Conservation (phyloP, 2,113 vertebrate species). For the Willisornis vidua region DNA sequence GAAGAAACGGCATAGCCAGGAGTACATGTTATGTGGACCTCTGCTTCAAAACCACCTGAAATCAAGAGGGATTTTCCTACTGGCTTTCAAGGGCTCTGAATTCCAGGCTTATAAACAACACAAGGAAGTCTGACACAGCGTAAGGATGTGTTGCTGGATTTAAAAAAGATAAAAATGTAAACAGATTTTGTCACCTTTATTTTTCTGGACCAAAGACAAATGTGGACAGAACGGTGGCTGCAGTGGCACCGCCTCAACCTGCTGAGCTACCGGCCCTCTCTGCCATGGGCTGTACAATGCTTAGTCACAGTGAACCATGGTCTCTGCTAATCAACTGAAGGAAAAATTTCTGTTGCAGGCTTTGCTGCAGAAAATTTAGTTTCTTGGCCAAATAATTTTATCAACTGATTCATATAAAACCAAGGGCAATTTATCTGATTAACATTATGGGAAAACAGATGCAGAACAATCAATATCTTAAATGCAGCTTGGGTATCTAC, state of each 20-base stretch:
- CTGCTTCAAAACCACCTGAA: slow-evolving; percentile 23
- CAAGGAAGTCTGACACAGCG: not conserved
- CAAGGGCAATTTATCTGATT: not conserved
- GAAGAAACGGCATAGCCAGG: not conserved
- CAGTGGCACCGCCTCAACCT: not conserved
- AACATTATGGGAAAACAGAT: slow-evolving; percentile 3
- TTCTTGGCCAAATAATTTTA: slow-evolving; percentile 19
- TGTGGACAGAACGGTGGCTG: not conserved
- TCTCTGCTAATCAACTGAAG: slow-evolving; percentile 78
- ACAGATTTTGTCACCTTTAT: slow-evolving; percentile 33
- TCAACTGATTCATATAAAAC: not conserved
- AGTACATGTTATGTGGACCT: not conserved
- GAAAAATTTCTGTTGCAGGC: slow-evolving; percentile 37
- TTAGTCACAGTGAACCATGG: slow-evolving; percentile 91
- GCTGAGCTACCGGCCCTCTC: not conserved
- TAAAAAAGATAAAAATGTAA: slow-evolving; percentile 48
- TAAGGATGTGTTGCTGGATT: slow-evolving; percentile 12
- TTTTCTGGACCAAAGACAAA: slow-evolving; percentile 42
- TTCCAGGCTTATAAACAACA: slow-evolving; percentile 4
- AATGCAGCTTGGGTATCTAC: not conserved
- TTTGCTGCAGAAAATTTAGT: slow-evolving; percentile 40
- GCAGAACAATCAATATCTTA: not conserved
- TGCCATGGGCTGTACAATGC: slow-evolving; percentile 41
- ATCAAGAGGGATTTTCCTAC: slow-evolving; percentile 27
- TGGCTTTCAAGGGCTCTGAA: slow-evolving; percentile 1